Percentiles rank a stretch among this genome's conserved stretches.
Conservation (phyloP, 2,888 invertebrate genomes). For the Stenchaetothrips biformis region DNA sequence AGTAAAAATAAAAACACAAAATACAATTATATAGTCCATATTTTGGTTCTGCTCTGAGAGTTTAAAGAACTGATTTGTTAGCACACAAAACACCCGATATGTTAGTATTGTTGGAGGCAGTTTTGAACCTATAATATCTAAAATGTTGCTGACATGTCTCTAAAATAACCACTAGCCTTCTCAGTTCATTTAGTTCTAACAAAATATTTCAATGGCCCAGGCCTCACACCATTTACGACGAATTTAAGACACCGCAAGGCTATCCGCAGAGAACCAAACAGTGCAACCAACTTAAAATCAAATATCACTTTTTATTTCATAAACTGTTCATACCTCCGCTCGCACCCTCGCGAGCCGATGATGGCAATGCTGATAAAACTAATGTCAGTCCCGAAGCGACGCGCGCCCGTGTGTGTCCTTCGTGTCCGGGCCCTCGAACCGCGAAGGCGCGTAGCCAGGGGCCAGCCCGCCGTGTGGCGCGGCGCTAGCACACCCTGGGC, state of each 20-base stretch:
- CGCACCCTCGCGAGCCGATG: background rate
- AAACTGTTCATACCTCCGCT: background rate
- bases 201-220: background rate
- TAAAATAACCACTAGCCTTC: background rate
- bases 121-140: background rate
- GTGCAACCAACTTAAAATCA: background rate
- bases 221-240: background rate
- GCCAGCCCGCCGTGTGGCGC: background rate
- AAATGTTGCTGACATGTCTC: background rate
- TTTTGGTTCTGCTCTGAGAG: too few relatives aligned
- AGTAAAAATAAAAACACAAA: background rate
- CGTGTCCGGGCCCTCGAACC: too few relatives aligned
- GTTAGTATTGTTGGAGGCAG: background rate
- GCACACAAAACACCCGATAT: background rate
- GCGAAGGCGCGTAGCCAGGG: too few relatives aligned
- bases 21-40: too few relatives aligned
- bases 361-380: background rate
- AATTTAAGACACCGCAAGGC: background rate
- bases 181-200: background rate
- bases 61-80: background rate
- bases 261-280: background rate
- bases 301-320: background rate
- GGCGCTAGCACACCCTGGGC: background rate
- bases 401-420: background rate
- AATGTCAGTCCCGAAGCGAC: too few relatives aligned